Conservation (phyloP, 2,113 vertebrate species). For the Peromyscus californicus region DNA sequence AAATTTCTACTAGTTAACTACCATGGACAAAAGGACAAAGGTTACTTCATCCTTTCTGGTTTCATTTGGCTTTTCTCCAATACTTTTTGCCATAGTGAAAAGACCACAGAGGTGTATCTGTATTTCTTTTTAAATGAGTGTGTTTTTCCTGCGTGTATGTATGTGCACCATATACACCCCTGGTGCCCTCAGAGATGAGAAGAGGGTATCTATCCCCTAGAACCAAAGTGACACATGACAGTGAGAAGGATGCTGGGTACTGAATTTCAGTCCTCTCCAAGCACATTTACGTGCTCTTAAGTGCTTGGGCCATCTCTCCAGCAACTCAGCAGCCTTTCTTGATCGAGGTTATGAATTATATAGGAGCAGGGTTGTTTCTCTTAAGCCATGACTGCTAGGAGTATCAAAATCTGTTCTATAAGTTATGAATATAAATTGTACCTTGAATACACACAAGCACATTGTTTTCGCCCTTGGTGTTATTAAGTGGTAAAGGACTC, state of each 20-base stretch:
- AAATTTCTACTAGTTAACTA: neutral
- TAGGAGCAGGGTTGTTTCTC: neutral
- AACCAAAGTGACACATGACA: neutral
- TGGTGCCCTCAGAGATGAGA: neutral
- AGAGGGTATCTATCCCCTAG: neutral
- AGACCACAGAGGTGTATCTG: neutral
- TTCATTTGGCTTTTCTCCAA: slow-evolving; percentile 11
- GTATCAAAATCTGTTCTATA: neutral
- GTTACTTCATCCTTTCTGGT: neutral
- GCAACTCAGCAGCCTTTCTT: neutral
- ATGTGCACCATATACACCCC: neutral
- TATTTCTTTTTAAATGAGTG: neutral
- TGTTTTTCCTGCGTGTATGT: neutral
- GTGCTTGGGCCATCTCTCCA: neutral
- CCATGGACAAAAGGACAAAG: neutral
- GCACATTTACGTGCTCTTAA: neutral
- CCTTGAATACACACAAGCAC: neutral
- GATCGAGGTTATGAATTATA: neutral
- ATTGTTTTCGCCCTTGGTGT: neutral
- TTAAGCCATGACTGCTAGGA: too few relatives aligned
- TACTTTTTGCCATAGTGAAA: neutral
- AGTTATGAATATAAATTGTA: slow-evolving; percentile 6
- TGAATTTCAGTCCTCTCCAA: neutral
- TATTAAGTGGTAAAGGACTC: neutral
- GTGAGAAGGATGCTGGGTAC: neutral